Percentiles rank a stretch among this genome's conserved stretches.
Conservation (phyloP, 2,113 vertebrate genomes). For the Myotis davidii region DNA sequence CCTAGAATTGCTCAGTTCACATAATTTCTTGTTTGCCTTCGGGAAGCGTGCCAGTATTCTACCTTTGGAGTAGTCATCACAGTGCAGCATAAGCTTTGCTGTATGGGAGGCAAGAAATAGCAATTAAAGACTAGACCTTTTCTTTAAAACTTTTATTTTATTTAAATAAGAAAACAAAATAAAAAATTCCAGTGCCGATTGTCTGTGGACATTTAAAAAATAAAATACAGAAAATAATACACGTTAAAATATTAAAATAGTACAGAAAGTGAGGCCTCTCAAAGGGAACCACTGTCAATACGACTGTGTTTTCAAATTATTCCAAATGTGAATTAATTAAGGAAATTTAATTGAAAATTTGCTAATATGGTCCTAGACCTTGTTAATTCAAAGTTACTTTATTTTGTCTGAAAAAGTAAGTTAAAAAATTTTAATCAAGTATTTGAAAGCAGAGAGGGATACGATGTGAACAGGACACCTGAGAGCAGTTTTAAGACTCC, state of each 20-base stretch:
- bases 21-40: background rate
- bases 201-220: background rate
- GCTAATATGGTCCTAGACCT: background rate
- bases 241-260: background rate
- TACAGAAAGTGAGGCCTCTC: background rate
- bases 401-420: slow-evolving; percentile 31
- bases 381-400: background rate
- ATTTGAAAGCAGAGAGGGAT: background rate
- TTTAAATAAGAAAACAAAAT: slow-evolving; percentile 15
- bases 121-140: background rate
- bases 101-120: background rate
- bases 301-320: background rate
- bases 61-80: background rate
- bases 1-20: background rate
- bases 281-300: background rate
- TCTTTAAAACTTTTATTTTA: background rate
- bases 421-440: background rate
- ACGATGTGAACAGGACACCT: background rate
- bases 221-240: slow-evolving; percentile 19
- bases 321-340: background rate
- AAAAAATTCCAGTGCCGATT: background rate
- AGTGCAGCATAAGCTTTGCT: background rate
- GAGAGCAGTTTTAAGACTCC: background rate
- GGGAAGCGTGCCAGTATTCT: background rate
- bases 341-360: background rate